phyloP scores from a whole-genome alignment of 2,797 vertebrate genomes.

The Emys orbicularis region DNA sequence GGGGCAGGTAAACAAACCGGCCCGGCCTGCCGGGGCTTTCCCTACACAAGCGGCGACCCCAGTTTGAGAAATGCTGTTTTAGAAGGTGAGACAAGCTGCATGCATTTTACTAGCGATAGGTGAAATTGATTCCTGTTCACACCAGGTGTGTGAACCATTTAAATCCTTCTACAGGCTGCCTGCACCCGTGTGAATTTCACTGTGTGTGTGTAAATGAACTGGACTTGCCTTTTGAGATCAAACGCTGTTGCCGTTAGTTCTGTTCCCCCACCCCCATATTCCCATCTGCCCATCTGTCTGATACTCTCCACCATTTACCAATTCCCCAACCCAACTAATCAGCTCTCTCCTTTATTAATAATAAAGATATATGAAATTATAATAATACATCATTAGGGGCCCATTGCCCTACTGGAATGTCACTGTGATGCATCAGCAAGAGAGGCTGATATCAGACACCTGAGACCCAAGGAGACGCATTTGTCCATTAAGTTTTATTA shows the following conservation, averaged over 20 bases:
- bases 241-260: background rate
- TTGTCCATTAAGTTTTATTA: background rate
- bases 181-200: background rate
- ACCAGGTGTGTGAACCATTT: background rate
- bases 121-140: background rate
- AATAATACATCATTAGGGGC: background rate
- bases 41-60: too few relatives aligned
- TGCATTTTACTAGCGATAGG: background rate
- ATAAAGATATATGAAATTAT: slow-evolving; percentile 9
- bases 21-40: too few relatives aligned
- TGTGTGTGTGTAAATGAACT: background rate
- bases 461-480: background rate
- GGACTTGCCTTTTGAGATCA: background rate
- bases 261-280: background rate
- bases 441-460: background rate
- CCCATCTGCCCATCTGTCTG: too few relatives aligned
- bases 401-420: background rate
- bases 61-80: background rate
- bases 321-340: background rate
- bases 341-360: slow-evolving; percentile 8
- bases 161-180: background rate
- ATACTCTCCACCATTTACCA: background rate
- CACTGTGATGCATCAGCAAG: background rate
- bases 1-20: too few relatives aligned
- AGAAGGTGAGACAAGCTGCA: background rate